phyloP scores from a whole-genome alignment of 2,797 vertebrate genomes.

The Hyperoplus lanceolatus region DNA sequence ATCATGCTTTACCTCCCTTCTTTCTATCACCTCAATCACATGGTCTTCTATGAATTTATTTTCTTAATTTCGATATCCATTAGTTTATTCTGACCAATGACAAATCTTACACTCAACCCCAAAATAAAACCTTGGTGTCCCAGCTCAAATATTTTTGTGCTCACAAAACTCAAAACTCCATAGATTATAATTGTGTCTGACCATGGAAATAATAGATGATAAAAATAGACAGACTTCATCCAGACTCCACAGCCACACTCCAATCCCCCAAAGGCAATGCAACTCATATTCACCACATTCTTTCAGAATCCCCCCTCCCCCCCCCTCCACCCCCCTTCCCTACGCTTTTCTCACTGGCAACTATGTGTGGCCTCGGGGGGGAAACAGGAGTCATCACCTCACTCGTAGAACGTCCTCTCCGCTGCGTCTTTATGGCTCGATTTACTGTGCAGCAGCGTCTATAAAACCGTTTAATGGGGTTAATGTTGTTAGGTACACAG shows the following conservation, averaged over 20 bases:
- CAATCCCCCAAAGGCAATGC: conserved; percentile 36
- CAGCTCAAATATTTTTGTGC: conserved; percentile 5
- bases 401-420: conserved; percentile 67
- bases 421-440: conserved; percentile 73
- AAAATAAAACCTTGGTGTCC: neutral
- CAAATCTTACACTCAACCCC: neutral
- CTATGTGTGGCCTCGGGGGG: conserved; percentile 62
- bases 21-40: neutral
- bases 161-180: conserved; percentile 12
- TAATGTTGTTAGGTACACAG: conserved; percentile 86
- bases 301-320: conserved; percentile 39
- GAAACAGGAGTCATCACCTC: conserved; percentile 76
- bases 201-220: conserved; percentile 35
- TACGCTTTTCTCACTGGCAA: conserved; percentile 50
- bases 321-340: conserved; percentile 35
- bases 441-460: conserved; percentile 79
- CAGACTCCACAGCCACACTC: conserved; percentile 36
- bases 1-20: neutral
- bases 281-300: conserved; percentile 65
- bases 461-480: conserved; percentile 84
- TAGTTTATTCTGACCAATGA: neutral
- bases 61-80: neutral
- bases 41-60: neutral
- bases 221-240: conserved; percentile 42
- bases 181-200: conserved; percentile 3